Base-by-base conservation (phyloP, 2,113 vertebrate genomes). In the Electrona antarctica region DNA sequence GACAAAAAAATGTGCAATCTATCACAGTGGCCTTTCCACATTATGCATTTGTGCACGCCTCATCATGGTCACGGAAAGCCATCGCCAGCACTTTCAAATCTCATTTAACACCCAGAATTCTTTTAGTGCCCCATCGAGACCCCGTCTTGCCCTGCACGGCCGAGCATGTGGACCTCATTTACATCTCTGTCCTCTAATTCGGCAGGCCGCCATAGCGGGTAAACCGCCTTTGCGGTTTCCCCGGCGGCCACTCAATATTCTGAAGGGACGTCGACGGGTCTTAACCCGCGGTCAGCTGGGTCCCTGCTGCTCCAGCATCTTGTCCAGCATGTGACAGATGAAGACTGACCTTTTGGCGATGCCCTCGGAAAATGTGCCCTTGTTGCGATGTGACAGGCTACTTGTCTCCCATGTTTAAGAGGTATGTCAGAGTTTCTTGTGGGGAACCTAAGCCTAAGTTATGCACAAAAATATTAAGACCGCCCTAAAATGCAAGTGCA, bases 161-260 rank as follows among this genome's bases (percentile, higher is more conserved):
- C 61, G 6, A 41, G 10, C 57, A 21, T 65, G 70, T 63, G 11
- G 55, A 9, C 63, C 61, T 54, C 8, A 60, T 73, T 64, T 63
- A 6, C 58, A 60, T 14, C 29, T 21, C n/a, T 46, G 14, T 55
- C 50, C 69, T 62, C 58, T 52, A 50, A 61, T 45, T 46, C 59
- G 10, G 47, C n/a, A 46, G 21, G 57, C 29, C 45, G 58, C 51
- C 66, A 29, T 50, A 58, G 45, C 41, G 29, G 67, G 49, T 52
- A 58, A 60, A 64, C 64, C 28, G 67, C 15, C 41, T 21, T 21
- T 51, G 11, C 7, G 45, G n/a, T n/a, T 41, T 21, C 14, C 59
- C 3, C 14, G n/a, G 3, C 29, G 63, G 12, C 33, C 57, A 74
- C 57, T 76, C 41, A 57, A 73, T 50, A 83, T 76, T 66, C 77